These are phyloP conservation scores for Albula glossodonta DNA, from an alignment of 2,113 vertebrate genomes.

Conservation along the genomic window DNA sequence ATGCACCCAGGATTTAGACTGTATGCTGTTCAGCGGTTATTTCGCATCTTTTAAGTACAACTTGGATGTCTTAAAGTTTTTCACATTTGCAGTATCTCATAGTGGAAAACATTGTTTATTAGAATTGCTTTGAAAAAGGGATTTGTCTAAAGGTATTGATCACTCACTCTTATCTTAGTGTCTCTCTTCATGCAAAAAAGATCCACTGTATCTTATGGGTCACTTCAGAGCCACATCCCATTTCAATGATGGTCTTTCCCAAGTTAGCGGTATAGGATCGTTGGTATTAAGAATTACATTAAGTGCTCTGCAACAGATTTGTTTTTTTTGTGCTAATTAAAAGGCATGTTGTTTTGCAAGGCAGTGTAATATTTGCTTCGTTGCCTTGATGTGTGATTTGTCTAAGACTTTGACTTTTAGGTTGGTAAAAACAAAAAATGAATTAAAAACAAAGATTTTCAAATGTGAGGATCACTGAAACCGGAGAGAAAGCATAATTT, in stretches of 20 bases:
- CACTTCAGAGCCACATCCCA: neutral
- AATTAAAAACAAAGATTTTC: neutral
- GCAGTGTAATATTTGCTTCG: neutral
- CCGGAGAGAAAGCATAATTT: neutral
- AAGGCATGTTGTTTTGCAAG: neutral
- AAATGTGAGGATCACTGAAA: neutral
- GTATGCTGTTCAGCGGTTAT: too few relatives aligned
- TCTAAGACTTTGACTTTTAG: neutral
- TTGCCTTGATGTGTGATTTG: neutral
- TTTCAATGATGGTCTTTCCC: neutral
- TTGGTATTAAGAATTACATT: neutral
- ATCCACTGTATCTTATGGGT: neutral
- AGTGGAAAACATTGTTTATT: too few relatives aligned
- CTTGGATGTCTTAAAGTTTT: neutral
- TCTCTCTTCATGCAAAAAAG: neutral
- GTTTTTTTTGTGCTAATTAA: too few relatives aligned
- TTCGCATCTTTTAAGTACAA: neutral
- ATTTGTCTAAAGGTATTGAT: neutral
- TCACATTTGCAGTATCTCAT: too few relatives aligned
- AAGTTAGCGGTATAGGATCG: neutral
- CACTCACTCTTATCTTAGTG: neutral
- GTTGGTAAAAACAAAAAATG: neutral
- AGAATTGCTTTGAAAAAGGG: neutral
- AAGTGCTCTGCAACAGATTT: neutral
- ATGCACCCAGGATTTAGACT: too few relatives aligned